Evolutionary conservation across 2,113 vertebrate species (phyloP).

Genomic region (Alectura lathami): DNA sequence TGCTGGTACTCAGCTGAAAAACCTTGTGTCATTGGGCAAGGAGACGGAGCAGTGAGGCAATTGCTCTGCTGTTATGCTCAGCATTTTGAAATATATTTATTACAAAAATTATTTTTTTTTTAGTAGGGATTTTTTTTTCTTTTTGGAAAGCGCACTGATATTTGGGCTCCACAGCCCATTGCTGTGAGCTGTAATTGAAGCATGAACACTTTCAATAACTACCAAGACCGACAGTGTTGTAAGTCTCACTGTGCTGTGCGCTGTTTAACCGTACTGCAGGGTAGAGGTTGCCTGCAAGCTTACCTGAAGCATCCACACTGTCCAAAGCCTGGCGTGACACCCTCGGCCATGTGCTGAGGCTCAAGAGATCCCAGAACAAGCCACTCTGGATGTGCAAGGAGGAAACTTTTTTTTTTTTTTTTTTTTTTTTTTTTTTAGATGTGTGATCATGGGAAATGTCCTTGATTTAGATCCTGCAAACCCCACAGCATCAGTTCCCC

Average conservation of each 20-base stretch:
- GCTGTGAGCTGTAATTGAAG: background rate
- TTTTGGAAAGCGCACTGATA: background rate
- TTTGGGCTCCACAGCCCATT: background rate
- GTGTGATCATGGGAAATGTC: background rate
- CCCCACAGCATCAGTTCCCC: background rate
- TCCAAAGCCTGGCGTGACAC: background rate
- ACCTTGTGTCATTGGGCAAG: conserved; percentile 46
- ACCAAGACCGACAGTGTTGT: background rate
- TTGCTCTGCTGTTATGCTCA: background rate
- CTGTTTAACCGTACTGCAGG: background rate
- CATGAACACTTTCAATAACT: background rate
- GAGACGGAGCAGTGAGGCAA: background rate
- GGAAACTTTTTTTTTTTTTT: no score
- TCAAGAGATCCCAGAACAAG: background rate
- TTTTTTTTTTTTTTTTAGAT: no score
- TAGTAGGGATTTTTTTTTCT: background rate
- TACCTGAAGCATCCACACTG: background rate
- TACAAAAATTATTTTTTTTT: background rate
- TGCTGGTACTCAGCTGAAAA: background rate
- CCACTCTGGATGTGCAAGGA: background rate
- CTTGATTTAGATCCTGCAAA: background rate
- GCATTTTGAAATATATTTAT: background rate
- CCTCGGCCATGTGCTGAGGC: background rate
- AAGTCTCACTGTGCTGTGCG: background rate
- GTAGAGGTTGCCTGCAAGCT: background rate